phyloP scores from a whole-genome alignment of 2,113 vertebrate species.

The Engraulis encrasicolus region DNA sequence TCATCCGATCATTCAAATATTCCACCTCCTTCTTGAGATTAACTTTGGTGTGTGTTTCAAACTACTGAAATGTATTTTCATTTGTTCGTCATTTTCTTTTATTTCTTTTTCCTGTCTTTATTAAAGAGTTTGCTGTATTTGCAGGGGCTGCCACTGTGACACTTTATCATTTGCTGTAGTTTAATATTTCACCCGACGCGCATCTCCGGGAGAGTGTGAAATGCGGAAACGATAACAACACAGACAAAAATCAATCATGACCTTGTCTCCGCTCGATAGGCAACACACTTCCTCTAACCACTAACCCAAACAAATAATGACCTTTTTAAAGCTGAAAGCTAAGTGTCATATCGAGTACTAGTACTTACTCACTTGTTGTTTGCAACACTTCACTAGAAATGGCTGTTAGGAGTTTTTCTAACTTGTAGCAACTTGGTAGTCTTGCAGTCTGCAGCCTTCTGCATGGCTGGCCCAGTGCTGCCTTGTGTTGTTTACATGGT shows the following conservation, averaged over 20 bases:
- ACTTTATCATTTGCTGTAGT: background rate
- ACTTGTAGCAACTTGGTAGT: background rate
- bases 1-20: too few relatives aligned
- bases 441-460: background rate
- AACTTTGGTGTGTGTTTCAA: too few relatives aligned
- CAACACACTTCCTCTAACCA: background rate
- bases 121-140: slow-evolving; percentile 12
- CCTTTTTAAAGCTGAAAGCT: too few relatives aligned
- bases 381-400: too few relatives aligned
- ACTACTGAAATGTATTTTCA: too few relatives aligned
- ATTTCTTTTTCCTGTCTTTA: background rate
- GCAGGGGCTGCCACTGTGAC: background rate
- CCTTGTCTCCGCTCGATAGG: background rate
- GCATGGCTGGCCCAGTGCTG: background rate
- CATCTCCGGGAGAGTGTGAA: background rate
- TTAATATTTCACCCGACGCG: background rate
- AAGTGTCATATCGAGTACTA: too few relatives aligned
- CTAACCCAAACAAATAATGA: too few relatives aligned
- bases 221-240: background rate
- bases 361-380: background rate
- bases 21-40: too few relatives aligned
- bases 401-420: background rate
- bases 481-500: background rate
- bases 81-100: background rate
- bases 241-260: background rate